Evolutionary conservation across 2,113 vertebrate genomes (phyloP).

Genomic region (Toxostoma redivivum): DNA sequence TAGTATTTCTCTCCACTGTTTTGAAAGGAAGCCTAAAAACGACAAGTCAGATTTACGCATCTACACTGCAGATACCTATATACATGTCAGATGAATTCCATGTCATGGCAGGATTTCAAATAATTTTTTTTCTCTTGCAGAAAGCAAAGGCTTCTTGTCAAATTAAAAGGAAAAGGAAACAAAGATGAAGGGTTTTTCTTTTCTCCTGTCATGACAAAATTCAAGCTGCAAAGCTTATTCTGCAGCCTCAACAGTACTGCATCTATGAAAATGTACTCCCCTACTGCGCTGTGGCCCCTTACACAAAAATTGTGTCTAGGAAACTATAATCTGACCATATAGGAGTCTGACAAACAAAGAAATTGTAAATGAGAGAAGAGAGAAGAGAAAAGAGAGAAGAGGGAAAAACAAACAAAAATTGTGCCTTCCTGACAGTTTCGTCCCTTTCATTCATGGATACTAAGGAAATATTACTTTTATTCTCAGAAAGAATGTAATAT

Average conservation of each 20-base stretch:
- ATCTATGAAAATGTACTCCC: background rate
- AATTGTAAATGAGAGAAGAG: background rate
- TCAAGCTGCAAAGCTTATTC: background rate
- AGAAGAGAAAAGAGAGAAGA: background rate
- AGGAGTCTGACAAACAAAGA: background rate
- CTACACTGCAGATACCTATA: background rate
- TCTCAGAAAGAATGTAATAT: background rate
- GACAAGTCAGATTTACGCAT: background rate
- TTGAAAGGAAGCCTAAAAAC: background rate
- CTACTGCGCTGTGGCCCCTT: background rate
- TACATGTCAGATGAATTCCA: background rate
- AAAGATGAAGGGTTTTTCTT: background rate
- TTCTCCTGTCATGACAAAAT: background rate
- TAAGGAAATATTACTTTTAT: background rate
- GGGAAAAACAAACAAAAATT: background rate
- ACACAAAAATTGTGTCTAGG: background rate
- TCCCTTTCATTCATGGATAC: rapidly evolving
- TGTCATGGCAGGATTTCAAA: background rate
- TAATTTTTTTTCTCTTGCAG: background rate
- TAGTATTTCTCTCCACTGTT: background rate
- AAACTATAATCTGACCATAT: background rate
- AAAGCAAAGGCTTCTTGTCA: background rate
- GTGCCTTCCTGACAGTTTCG: background rate
- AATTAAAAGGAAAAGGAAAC: background rate
- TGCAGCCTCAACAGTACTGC: background rate